Base-by-base conservation (phyloP, 2,888 invertebrate genomes). In the Tethea ocularis region DNA sequence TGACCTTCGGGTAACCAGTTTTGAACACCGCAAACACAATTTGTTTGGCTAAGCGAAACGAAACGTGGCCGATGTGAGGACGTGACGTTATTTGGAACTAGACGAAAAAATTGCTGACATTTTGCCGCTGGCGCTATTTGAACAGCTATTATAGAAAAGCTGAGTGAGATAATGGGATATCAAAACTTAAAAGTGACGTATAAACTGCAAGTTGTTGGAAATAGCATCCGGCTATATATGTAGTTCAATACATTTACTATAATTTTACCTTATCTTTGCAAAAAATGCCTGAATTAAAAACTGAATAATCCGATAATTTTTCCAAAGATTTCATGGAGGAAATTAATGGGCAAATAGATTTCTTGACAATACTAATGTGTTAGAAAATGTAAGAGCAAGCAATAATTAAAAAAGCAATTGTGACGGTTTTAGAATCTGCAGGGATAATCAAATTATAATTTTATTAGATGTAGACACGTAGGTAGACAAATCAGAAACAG, bases 1-100 rank as follows among this genome's bases (percentile, higher is more conserved):
- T 74, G 88, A 80, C 89, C 89, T 89, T 89, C 86, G 74, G 60
- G 52, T 54, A 73, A 78, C 87, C 83, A 74, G 87, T 85, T 88
- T 83, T 67, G 82, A 80, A 71, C 77, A 78, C 69, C 75, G 80
- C 80, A 82, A 83, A 82, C 78, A 78, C 78, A 82, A 79, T 68
- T 74, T 63, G 76, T 82, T 85, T 80, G 82, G 83, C 78, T 75
- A 75, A 76, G 82, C 83, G 77, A 82, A 82, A 81, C 78, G 72
- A 73, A 77, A 78, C 87, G 85, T 84, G 83, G 84, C 77, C 71
- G 69, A 66, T 66, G 62, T 66, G 68, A 64, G 67, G 68, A 77
- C 82, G 78, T 79, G 80, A 77, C 74, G 69, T 61, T 59, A 61
- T 64, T 64, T 69, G 59, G 62, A 62, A 59, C 59, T 56, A 66